Evolutionary conservation across 2,113 vertebrate genomes (phyloP), one percentile per base, ranked within the genome.

Genomic region (Marmota monax): DNA sequence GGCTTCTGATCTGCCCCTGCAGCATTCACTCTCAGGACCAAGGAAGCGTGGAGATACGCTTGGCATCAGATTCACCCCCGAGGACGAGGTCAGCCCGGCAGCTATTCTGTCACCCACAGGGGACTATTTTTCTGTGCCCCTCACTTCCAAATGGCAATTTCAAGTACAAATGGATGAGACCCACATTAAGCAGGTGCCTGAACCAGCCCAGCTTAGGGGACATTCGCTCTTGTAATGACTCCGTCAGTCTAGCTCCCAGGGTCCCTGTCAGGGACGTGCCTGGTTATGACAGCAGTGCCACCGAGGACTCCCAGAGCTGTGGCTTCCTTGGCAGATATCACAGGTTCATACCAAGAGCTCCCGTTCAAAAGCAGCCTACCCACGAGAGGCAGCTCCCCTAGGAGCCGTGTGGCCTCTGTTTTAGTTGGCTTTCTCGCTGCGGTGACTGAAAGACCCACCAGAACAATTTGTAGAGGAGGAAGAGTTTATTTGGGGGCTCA

Each of bases 31-130:
- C 42, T 51, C 16, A 69, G 77, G 83, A 23, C 17, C 42, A 76
- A 29, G 16, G 51, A 58, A 65, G n/a, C 45, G 14, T 27, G 70
- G 53, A 73, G 90, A 85, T 39, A 25, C 18, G 0, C 17, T 45
- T 27, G 51, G 53, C 39, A 22, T 63, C 65, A 51, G 22, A 18
- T 1, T 80, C 88, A 72, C n/a, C 27, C 27, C 20, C 39, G 85
- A 73, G 34, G 85, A 73, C 12, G 6, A 0, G 2, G 23, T 4
- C 12, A 16, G 16, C 27, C 11, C 5, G 53, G 5, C 3, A 0
- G n/a, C 27, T 67, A 39, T 61, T 84, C 56, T 18, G 29, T 34
- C 58, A 4, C 74, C 65, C 72, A 29, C 25, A 2, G 58, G 72
- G 72, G 45, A 4, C 17, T 73, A 2, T 45, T n/a, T 11, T 69